These are phyloP conservation scores for Atrichornis clamosus DNA, from an alignment of 2,113 vertebrate genomes.

Conservation along the genomic window DNA sequence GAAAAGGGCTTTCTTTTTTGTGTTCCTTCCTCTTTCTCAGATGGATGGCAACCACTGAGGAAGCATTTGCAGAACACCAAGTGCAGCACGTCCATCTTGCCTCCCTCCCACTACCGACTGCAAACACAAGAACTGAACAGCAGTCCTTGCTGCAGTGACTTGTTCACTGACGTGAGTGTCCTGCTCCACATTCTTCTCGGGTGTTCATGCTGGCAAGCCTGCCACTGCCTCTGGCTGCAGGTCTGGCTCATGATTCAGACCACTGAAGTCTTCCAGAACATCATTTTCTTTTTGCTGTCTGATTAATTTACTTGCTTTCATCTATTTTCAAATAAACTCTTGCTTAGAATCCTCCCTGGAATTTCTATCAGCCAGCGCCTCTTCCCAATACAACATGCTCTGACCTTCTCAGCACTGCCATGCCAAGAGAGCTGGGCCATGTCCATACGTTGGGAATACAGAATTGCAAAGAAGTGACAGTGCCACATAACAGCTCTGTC, in stretches of 20 bases:
- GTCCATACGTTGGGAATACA: background rate
- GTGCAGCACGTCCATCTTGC: background rate
- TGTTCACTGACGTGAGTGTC: background rate
- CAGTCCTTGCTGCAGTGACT: background rate
- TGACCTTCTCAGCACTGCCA: background rate
- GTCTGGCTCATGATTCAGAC: background rate
- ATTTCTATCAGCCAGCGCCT: constrained; percentile 3
- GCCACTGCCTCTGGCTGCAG: background rate
- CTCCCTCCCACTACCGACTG: background rate
- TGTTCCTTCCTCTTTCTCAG: background rate
- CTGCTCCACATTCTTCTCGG: background rate
- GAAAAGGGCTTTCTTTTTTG: background rate
- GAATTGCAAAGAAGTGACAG: background rate
- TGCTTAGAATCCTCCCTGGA: constrained; percentile 1
- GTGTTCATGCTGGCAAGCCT: background rate
- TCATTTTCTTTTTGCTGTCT: background rate
- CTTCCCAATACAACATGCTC: background rate
- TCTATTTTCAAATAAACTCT: constrained; percentile 41
- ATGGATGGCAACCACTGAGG: background rate
- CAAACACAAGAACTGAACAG: background rate
- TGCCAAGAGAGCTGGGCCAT: background rate
- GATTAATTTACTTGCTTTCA: constrained; percentile 52
- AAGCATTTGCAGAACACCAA: background rate
- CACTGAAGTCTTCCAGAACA: background rate
- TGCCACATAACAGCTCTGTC: background rate